phyloP scores from a whole-genome alignment of 92 coral and sea anemone species.

The Epizoanthus ramosus region DNA sequence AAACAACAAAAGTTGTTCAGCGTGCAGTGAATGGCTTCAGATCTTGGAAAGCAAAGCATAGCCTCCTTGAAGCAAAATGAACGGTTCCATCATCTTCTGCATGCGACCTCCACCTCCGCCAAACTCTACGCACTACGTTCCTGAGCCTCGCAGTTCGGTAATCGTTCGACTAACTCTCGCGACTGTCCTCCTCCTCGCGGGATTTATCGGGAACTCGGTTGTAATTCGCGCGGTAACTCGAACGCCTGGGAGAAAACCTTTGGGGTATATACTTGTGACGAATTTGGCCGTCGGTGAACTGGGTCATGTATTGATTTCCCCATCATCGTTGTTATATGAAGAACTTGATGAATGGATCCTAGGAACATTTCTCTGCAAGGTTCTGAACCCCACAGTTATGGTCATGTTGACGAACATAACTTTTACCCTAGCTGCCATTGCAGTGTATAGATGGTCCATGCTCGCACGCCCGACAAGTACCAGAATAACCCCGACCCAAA shows the following conservation, averaged over 20 bases:
- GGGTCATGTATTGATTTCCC: constrained; percentile 14
- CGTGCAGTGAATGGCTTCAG: no score
- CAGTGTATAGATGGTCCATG: constrained; percentile 17
- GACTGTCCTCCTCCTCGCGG: neutral
- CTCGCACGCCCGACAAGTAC: constrained; percentile 3
- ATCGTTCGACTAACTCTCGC: constrained; percentile 11
- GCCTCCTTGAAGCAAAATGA: no score
- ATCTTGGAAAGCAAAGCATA: no score
- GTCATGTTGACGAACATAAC: constrained; percentile 35
- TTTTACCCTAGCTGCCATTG: constrained; percentile 31
- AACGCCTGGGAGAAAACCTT: constrained; percentile 19
- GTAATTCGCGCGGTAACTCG: constrained; percentile 20
- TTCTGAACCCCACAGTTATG: constrained; percentile 32
- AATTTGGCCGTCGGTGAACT: constrained; percentile 24
- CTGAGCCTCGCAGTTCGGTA: constrained; percentile 6
- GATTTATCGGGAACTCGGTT: constrained; percentile 22
- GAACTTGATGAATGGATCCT: constrained; percentile 26
- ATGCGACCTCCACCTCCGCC: neutral
- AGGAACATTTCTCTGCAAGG: constrained; percentile 24
- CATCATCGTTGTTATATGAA: constrained; percentile 27
- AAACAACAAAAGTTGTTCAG: no score
- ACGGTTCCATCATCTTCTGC: no score
- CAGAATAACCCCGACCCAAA: constrained; percentile 8
- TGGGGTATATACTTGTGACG: constrained; percentile 13
- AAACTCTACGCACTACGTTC: neutral